These are phyloP conservation scores for Acleris literana DNA, from an alignment of 2,888 invertebrate genomes.

Conservation along the genomic window DNA sequence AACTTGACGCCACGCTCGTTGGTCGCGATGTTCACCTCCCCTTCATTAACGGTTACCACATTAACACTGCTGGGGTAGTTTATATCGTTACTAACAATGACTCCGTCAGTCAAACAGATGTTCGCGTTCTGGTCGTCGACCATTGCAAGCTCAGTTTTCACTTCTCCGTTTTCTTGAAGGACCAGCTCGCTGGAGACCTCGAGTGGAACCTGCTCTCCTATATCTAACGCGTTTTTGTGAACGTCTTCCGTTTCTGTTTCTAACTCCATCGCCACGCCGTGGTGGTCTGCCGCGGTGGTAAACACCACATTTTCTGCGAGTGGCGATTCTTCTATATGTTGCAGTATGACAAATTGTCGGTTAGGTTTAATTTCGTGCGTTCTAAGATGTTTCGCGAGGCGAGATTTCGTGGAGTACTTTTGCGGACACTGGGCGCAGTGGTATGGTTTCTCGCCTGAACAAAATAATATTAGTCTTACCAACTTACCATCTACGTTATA, in stretches of 20 bases:
- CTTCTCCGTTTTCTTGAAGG: constrained; percentile 55
- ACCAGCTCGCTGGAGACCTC: constrained; percentile 60
- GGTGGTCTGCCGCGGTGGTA: constrained; percentile 3
- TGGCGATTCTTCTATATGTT: constrained; percentile 31
- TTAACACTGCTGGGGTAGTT: constrained; percentile 53
- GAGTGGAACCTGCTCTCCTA: constrained; percentile 52
- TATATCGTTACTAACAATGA: constrained; percentile 46
- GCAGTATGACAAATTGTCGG: constrained; percentile 46
- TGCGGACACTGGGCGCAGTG: constrained; percentile 63
- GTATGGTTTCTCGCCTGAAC: constrained; percentile 71
- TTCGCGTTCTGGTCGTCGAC: constrained; percentile 50
- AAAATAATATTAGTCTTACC: constrained; percentile 9
- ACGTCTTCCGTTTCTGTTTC: constrained; percentile 12
- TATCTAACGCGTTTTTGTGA: constrained; percentile 37
- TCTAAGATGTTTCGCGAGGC: constrained; percentile 64
- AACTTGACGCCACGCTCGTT: constrained; percentile 49
- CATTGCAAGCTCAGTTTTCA: constrained; percentile 57
- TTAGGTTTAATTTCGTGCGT: constrained; percentile 51
- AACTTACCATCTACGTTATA: too few relatives aligned
- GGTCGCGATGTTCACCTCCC: constrained; percentile 54
- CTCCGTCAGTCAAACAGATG: constrained; percentile 45
- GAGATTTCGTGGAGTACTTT: constrained; percentile 63
- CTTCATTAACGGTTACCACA: constrained; percentile 61
- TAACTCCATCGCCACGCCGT: constrained; percentile 29
- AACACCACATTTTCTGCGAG: constrained; percentile 9